Evolutionary conservation across 1,140 invertebrate species (phyloP).

Genomic region (Nephotettix cincticeps): DNA sequence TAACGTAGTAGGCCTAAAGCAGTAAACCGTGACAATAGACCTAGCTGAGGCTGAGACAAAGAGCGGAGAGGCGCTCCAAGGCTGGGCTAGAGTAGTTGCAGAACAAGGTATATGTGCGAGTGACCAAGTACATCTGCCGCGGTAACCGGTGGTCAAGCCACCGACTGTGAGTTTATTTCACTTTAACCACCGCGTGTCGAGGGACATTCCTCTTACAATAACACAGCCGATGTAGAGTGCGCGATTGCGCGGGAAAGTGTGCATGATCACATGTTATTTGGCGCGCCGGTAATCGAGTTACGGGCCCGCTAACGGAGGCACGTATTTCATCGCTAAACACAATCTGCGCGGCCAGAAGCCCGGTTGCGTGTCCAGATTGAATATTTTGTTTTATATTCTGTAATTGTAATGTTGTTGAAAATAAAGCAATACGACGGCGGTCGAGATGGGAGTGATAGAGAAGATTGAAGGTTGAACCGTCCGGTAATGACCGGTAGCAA

Average conservation of each 20-base stretch:
- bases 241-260: slow-evolving; percentile 2
- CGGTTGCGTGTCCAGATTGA: neutral
- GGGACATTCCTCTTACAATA: neutral
- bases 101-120: too few relatives aligned
- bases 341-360: neutral
- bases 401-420: slow-evolving; percentile 12
- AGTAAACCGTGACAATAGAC: too few relatives aligned
- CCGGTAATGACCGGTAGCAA: slow-evolving; percentile 1
- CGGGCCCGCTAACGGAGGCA: neutral
- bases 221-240: neutral
- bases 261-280: slow-evolving; percentile 8
- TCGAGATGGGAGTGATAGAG: neutral
- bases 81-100: too few relatives aligned
- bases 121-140: too few relatives aligned
- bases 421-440: neutral
- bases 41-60: too few relatives aligned
- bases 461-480: slow-evolving; percentile 16
- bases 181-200: neutral
- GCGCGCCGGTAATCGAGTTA: slow-evolving; percentile 1
- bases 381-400: slow-evolving; percentile 13
- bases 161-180: too few relatives aligned
- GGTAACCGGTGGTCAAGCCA: too few relatives aligned
- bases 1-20: too few relatives aligned
- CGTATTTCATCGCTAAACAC: slow-evolving; percentile 12
- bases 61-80: too few relatives aligned